A percentile compares a stretch with the other conserved stretches of the same genome.
Conservation (phyloP, 1,140 invertebrate species). For the honey bee (Apis mellifera) region Amel_HAv3.1 CM009945.2:2752001-2752500, state of each 20-base stretch:
- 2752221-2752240: neutral
- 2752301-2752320: constrained; percentile 94
- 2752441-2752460: constrained; percentile 96
- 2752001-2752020: neutral
- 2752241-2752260: constrained; percentile 85
- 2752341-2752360: constrained; percentile 88
- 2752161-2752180: neutral
- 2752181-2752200: neutral
- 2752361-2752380: constrained; percentile 86
- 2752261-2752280: constrained; percentile 96
- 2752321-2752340: constrained; percentile 93
- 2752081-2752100: neutral
- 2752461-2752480: constrained; percentile 96
- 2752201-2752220: neutral
- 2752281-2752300: constrained; percentile 92
- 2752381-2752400: constrained; percentile 96
- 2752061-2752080: too few species aligned
- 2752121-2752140: too few species aligned
- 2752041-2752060: neutral
- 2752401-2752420: constrained; percentile 97
- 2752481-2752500: constrained; percentile 78
- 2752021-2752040: neutral
- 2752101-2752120: too few species aligned
- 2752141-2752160: neutral
- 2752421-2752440: constrained; percentile 98